Evolutionary conservation across 2,113 vertebrate genomes (phyloP).

Genomic region (Rhinolophus ferrumequinum): DNA sequence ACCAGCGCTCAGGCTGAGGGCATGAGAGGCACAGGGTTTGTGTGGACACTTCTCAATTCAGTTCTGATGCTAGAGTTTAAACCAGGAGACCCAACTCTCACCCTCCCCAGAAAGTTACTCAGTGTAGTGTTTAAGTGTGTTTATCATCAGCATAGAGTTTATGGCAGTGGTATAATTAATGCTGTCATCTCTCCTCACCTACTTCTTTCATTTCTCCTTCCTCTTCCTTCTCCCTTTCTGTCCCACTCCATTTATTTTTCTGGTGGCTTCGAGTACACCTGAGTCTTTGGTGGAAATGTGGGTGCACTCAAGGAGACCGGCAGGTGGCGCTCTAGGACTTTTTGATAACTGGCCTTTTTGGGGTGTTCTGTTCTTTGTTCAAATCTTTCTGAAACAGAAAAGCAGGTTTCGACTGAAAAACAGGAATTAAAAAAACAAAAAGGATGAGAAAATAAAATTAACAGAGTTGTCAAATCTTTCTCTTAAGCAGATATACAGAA

Average conservation of each 20-base stretch:
- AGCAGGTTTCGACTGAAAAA: not conserved
- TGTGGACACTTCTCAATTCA: not conserved
- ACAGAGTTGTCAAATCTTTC: not conserved
- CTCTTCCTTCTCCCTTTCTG: not conserved
- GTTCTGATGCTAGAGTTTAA: not conserved
- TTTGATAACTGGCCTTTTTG: not conserved
- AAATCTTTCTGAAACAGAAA: conserved; percentile 10
- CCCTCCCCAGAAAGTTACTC: not conserved
- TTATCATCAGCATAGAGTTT: too few species aligned
- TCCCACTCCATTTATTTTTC: not conserved
- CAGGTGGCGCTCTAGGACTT: conserved; percentile 55
- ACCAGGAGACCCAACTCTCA: not conserved
- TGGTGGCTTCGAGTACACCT: not conserved
- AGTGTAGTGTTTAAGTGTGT: not conserved
- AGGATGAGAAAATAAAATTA: not conserved
- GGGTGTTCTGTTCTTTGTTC: not conserved
- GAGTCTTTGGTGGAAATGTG: not conserved
- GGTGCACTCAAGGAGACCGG: not conserved
- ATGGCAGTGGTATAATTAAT: not conserved
- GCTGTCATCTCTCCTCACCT: not conserved
- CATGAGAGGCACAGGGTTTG: not conserved
- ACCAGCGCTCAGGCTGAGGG: not conserved
- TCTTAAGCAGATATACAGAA: not conserved
- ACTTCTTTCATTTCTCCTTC: not conserved
- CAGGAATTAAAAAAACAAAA: not conserved